Base-by-base conservation (phyloP, 2,113 vertebrate genomes). In the Zosterops borbonicus region DNA sequence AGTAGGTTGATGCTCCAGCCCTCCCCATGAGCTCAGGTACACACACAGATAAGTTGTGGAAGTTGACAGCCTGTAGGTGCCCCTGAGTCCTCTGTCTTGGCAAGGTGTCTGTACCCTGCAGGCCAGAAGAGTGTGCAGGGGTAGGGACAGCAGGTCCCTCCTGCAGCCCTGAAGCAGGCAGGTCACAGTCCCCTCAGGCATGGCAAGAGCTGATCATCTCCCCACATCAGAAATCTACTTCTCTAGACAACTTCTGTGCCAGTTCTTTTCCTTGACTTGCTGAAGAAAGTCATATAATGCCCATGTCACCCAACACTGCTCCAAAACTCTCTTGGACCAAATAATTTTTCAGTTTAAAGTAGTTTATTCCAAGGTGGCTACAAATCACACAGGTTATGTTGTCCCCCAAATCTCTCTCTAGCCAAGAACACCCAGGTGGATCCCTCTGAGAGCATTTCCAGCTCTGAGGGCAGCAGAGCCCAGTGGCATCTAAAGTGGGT, bases 401-500 rank as follows among this genome's bases (percentile, higher is more conserved):
- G 11, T 74, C 2, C 23, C 12, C 27, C 12, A 82, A 17, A 59
- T 50, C 4, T 11, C 8, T 62, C 47, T 50, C 52, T n/a, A 28
- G 15, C 19, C 46, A 77, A 41, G 27, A 76, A 25, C 29, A 68
- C 6, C 16, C 21, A 75, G 35, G 29, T 37, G 47, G 29, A 44
- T n/a, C n/a, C 52, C 79, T 53, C 56, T 71, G 79, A 82, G 46
- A 39, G n/a, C 2, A 1, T 55, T 13, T 29, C 25, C 24, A 77
- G 49, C 23, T 39, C 35, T 6, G 3, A 68, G 41, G 41, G 33
- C 4, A 11, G 23, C 64, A 81, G 60, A 84, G 13, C 21, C 11
- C 3, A 0, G 25, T 2, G 3, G 21, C 35, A 60, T 56, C 46
- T 67, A 19, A 41, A 0, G 2, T 14, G 42, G 12, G 5, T 47